Conservation (phyloP, 2,113 vertebrate species). For the Scopus umbretta region DNA sequence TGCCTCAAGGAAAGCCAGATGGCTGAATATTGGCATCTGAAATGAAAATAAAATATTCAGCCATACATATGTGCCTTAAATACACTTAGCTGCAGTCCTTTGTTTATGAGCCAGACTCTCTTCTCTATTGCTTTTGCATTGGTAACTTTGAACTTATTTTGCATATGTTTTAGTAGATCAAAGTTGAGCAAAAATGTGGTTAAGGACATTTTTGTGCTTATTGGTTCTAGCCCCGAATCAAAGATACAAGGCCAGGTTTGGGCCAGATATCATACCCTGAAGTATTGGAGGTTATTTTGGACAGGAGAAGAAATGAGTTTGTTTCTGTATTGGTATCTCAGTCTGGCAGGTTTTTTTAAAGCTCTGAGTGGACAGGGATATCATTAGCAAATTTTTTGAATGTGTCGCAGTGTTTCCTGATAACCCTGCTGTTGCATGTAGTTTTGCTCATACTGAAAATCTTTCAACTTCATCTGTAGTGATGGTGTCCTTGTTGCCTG, state of each 20-base stretch:
- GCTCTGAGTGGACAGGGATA: not conserved
- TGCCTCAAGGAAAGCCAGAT: slow-evolving; percentile 62
- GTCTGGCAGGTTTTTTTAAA: not conserved
- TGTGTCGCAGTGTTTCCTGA: not conserved
- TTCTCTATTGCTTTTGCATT: not conserved
- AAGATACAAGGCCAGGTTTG: not conserved
- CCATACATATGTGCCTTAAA: slow-evolving; percentile 42
- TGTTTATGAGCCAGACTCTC: not conserved
- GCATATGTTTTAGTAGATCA: not conserved
- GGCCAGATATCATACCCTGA: not conserved
- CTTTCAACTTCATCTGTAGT: not conserved
- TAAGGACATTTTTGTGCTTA: not conserved
- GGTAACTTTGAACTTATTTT: slow-evolving; percentile 9
- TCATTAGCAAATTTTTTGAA: not conserved
- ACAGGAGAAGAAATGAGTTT: not conserved
- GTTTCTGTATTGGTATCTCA: not conserved
- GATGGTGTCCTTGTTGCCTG: not conserved
- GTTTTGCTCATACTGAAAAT: not conserved
- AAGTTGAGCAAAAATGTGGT: not conserved
- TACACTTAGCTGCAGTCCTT: slow-evolving; percentile 16
- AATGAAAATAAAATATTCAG: slow-evolving; percentile 64
- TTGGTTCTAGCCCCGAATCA: not conserved
- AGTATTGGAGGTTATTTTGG: not conserved
- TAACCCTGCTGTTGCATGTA: not conserved
- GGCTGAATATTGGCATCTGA: slow-evolving; percentile 47